Evolutionary conservation across 2,797 vertebrate genomes (phyloP), one percentile per base, ranked within the genome.

Genomic region (Microchirus variegatus): DNA sequence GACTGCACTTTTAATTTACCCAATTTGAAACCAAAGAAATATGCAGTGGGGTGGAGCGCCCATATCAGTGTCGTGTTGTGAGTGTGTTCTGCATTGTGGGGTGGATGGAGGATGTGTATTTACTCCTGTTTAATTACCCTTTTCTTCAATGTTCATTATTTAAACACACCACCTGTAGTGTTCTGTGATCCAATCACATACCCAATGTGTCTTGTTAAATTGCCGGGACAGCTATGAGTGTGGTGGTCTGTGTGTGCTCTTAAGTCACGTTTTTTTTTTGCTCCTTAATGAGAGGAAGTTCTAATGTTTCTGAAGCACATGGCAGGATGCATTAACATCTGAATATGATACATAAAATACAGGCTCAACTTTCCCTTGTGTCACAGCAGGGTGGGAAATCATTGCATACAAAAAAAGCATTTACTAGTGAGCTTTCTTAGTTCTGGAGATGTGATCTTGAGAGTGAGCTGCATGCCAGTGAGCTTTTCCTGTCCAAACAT

Each of bases 11-110:
- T 86, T 90, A 86, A 85, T 90, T 85, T 62, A 64, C 59, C 75
- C 69, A 73, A 75, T 87, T 82, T 83, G 76, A 87, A 89, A 87
- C 70, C 66, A 70, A 70, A 88, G 74, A 86, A 85, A 71, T 77
- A 86, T 87, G 85, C 75, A 73, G 65, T 13, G 26, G 45, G 75
- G 52, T 54, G 60, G 63, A 79, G 77, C 76, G 13, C 75, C 76
- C 73, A 44, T 79, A 81, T 84, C 73, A 61, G 67, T 78, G 61
- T 80, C 75, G 69, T 57, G 59, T 51, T 61, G 57, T 9, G n/a
- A 62, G 75, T 59, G 58, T 62, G 58, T 12, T n/a, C 70, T 42
- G 36, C 1, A 3, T 57, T 64, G 74, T 75, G 58, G 41, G 66
- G 51, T 59, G 48, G 47, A n/a, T n/a, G n/a, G 55, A 73, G 57